Conservation (phyloP, 2,113 vertebrate species). For the Datnioides undecimradiatus region DNA sequence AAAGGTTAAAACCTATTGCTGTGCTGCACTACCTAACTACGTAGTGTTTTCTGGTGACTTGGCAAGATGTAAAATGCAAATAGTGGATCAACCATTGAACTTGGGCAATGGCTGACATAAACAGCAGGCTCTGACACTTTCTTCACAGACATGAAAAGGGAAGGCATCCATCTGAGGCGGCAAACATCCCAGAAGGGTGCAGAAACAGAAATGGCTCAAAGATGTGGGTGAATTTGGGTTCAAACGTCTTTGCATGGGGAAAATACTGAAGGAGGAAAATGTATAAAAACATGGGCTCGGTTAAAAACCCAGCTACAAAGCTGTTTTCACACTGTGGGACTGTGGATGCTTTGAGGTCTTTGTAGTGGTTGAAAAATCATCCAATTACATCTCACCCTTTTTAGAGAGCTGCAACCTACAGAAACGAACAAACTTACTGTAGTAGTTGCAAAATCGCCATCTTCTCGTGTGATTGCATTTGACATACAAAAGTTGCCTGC, state of each 20-base stretch:
- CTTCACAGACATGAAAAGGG: background rate
- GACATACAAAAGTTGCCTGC: background rate
- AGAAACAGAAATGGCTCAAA: background rate
- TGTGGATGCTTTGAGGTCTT: background rate
- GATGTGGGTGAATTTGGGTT: conserved; percentile 8
- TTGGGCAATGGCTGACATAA: background rate
- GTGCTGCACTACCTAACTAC: background rate
- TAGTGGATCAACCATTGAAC: background rate
- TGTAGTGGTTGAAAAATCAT: background rate
- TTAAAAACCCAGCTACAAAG: background rate
- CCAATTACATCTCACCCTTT: background rate
- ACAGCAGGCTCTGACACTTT: background rate
- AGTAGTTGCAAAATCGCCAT: background rate
- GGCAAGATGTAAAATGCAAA: background rate
- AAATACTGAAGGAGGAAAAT: background rate
- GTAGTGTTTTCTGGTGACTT: background rate
- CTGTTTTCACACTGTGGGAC: background rate
- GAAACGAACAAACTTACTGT: background rate
- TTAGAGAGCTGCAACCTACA: background rate
- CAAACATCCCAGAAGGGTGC: background rate
- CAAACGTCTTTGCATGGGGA: background rate
- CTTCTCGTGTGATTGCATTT: background rate
- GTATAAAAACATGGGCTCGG: background rate
- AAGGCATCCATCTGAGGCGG: background rate
- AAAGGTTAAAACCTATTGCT: background rate